Evolutionary conservation across 2,888 invertebrate species (phyloP), one percentile per base, ranked within the genome.

Genomic region (Gnatocerus cornutus): DNA sequence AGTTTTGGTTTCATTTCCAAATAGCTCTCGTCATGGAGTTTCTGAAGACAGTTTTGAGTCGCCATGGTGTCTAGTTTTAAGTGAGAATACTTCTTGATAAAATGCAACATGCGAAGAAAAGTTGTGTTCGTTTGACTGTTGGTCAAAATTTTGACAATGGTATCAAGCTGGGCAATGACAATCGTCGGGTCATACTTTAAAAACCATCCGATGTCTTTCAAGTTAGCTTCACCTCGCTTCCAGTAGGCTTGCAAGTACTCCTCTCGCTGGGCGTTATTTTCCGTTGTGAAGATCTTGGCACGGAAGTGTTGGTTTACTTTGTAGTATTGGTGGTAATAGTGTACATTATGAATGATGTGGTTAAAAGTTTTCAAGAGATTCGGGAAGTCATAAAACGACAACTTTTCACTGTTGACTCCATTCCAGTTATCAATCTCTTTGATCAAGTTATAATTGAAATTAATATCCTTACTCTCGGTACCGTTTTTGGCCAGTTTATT

Each of bases 341-440:
- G 9, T 9, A 46, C 27, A 8, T 30, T n/a, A 12, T n/a, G 45
- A 10, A 46, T 8, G 13, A 33, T 12, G 14, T 59, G 12, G 9
- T 52, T 52, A 29, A 59, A 59, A 3, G 46, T 16, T n/a, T 59
- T 2, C 8, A 45, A 45, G 29, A 59, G 16, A 16, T 4, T 16
- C 5, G 59, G 59, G 30, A 46, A 59, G 13, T 59, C 59, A 21
- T 59, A 59, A 59, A 59, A 59, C 6, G 33, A 45, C 13, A 59
- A 30, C 10, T 27, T 45, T 46, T 59, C 46, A n/a, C 46, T 21
- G 27, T 59, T 8, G 21, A 1, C 10, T 1, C 0, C 7, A 33
- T 59, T 59, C 59, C 59, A 59, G 4, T 0, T 27, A 7, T 7
- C 12, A 7, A 56, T 56, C 37, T 56, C 27, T 16, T 6, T 8